Conservation (phyloP, 1,140 invertebrate genomes). For the Pachypsylla venusta region DNA sequence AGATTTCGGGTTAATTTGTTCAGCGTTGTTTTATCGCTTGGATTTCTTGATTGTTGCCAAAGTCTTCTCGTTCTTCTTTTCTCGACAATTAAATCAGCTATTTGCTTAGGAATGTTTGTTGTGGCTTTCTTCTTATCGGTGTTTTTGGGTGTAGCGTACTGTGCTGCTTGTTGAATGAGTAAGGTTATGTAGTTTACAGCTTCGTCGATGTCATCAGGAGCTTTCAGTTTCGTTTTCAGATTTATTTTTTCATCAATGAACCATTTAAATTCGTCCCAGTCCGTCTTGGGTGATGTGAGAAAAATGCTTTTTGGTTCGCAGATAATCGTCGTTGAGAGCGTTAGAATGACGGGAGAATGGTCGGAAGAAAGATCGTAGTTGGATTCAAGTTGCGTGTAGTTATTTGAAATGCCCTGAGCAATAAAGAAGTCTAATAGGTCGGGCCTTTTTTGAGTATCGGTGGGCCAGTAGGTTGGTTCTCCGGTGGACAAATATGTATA, state of each 20-base stretch:
- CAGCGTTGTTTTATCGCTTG: not conserved
- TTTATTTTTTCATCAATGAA: not conserved
- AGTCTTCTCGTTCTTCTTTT: slow-evolving; percentile 6
- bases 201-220: slow-evolving; percentile 7
- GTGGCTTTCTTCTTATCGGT: too few relatives aligned
- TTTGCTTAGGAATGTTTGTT: not conserved
- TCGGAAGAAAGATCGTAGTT: slow-evolving; percentile 15
- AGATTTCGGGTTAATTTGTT: not conserved
- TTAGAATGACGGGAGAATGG: slow-evolving; percentile 11
- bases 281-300: not conserved
- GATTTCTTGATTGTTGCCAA: slow-evolving; percentile 7
- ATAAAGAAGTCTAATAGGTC: slow-evolving; percentile 19
- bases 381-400: not conserved
- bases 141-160: not conserved
- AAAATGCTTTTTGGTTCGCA: not conserved
- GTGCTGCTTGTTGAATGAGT: not conserved
- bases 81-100: not conserved
- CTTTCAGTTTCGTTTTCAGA: slow-evolving; percentile 8
- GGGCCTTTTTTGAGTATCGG: slow-evolving; percentile 1
- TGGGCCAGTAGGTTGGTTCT: slow-evolving; percentile 11
- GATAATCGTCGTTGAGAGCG: not conserved
- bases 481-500: not conserved
- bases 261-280: slow-evolving; percentile 6
- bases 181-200: not conserved
- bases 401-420: not conserved